These are phyloP conservation scores for Nyctereutes procyonoides DNA, from an alignment of 2,113 vertebrate genomes.

Conservation along the genomic window DNA sequence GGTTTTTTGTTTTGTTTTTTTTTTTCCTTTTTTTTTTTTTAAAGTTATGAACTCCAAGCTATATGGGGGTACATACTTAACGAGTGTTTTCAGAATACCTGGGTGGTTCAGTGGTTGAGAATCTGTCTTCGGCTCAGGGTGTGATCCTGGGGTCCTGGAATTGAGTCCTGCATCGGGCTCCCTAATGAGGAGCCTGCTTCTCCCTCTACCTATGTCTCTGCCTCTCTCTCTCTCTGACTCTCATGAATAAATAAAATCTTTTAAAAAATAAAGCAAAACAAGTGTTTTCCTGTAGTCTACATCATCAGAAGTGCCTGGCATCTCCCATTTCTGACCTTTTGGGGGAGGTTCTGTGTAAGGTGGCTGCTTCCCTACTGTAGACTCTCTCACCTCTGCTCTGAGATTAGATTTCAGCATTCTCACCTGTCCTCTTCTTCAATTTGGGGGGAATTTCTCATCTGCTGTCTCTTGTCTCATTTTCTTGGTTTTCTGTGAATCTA, in stretches of 20 bases:
- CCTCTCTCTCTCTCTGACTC: too few relatives aligned
- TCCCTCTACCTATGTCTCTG: too few relatives aligned
- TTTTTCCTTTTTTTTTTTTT: too few relatives aligned
- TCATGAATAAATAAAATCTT: too few relatives aligned
- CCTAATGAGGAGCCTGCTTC: too few relatives aligned
- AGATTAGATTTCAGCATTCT: background rate
- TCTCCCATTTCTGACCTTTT: background rate
- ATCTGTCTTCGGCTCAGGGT: too few relatives aligned
- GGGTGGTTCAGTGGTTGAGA: too few relatives aligned
- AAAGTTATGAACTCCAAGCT: background rate
- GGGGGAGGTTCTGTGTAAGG: background rate
- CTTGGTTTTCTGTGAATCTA: slow-evolving; percentile 1
- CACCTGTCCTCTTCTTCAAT: background rate
- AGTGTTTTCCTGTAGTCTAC: background rate
- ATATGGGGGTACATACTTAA: background rate
- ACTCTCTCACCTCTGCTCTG: background rate
- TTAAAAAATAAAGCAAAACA: background rate
- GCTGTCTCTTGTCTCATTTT: background rate
- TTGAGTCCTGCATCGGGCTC: too few relatives aligned
- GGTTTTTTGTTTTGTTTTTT: background rate
- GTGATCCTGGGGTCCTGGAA: too few relatives aligned
- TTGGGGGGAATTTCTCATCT: background rate
- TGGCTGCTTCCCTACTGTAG: background rate
- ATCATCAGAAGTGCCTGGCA: background rate
- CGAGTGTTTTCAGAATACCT: too few relatives aligned